These are phyloP conservation scores for Morpho deidamia DNA, from an alignment of 2,888 invertebrate genomes.

Conservation along the genomic window DNA sequence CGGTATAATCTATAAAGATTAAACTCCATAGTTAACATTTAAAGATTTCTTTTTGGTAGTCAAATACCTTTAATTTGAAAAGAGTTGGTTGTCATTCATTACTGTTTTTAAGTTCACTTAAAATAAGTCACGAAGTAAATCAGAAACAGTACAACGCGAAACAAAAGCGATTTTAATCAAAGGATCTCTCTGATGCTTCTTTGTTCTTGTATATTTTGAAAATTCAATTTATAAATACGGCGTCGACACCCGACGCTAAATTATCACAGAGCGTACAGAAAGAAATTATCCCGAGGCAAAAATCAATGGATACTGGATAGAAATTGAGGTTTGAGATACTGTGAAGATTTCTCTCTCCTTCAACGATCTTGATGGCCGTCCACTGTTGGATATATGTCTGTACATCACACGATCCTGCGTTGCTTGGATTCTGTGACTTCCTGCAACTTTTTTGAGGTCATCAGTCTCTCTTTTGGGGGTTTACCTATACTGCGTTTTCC, in stretches of 20 bases:
- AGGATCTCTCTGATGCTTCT: slow-evolving; percentile 32
- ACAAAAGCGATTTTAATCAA: slow-evolving; percentile 29
- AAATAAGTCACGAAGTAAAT: not conserved
- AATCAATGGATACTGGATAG: not conserved
- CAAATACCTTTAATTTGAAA: too few relatives aligned
- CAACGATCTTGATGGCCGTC: too few relatives aligned
- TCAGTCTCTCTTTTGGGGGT: too few relatives aligned
- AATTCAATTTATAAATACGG: slow-evolving; percentile 27
- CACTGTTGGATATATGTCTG: too few relatives aligned
- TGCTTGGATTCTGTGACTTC: too few relatives aligned
- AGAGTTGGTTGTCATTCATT: not conserved
- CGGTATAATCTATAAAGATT: too few relatives aligned
- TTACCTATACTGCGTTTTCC: too few relatives aligned
- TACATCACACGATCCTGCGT: too few relatives aligned
- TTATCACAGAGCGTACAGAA: not conserved
- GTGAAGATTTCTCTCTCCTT: not conserved
- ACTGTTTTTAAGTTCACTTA: not conserved
- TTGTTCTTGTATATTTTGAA: slow-evolving; percentile 30
- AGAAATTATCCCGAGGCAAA: not conserved
- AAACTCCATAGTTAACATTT: too few relatives aligned
- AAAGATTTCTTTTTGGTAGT: too few relatives aligned
- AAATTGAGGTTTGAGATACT: not conserved
- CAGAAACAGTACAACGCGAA: slow-evolving; percentile 9
- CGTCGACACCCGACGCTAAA: not conserved
- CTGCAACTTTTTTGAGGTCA: not conserved